Percentiles rank a stretch among this genome's conserved stretches.
Evolutionary conservation across 2,888 invertebrate genomes (phyloP).

Genomic region (Thymelicus sylvestris): DNA sequence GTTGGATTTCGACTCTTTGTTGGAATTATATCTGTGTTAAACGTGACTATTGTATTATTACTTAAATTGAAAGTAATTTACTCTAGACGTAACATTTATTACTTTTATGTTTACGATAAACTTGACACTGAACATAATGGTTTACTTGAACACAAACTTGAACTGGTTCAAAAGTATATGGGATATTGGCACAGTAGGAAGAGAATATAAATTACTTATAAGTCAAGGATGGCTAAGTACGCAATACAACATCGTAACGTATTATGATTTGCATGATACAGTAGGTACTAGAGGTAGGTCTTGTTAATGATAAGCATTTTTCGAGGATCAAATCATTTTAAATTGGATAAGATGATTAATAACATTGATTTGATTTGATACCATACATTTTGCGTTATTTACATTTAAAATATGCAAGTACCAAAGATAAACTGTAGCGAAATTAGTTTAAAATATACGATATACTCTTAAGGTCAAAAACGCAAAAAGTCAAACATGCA

Average conservation of each 20-base stretch:
- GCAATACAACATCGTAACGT: constrained; percentile 19
- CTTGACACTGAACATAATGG: neutral
- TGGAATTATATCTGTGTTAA: constrained; percentile 50
- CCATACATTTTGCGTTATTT: neutral
- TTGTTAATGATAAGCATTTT: constrained; percentile 6
- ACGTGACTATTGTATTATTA: constrained; percentile 35
- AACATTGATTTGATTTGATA: neutral
- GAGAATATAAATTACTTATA: constrained; percentile 76
- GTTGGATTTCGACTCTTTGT: constrained; percentile 51
- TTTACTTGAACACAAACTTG: neutral
- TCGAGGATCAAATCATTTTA: neutral
- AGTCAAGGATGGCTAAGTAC: constrained; percentile 63
- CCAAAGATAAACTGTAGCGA: neutral
- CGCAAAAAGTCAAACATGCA: too few relatives aligned
- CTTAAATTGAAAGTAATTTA: constrained; percentile 2
- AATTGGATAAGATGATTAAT: neutral
- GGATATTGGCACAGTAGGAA: constrained; percentile 64
- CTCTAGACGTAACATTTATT: neutral
- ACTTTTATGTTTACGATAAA: neutral
- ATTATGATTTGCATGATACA: constrained; percentile 18
- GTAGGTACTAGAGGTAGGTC: constrained; percentile 5
- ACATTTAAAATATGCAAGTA: neutral
- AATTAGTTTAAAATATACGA: neutral
- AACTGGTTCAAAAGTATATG: constrained; percentile 54
- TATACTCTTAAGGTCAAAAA: too few relatives aligned